Percentiles rank a stretch among this genome's conserved stretches.
phyloP scores from a whole-genome alignment of 1,140 invertebrate genomes.

The Caenorhabditis tropicalis region DNA sequence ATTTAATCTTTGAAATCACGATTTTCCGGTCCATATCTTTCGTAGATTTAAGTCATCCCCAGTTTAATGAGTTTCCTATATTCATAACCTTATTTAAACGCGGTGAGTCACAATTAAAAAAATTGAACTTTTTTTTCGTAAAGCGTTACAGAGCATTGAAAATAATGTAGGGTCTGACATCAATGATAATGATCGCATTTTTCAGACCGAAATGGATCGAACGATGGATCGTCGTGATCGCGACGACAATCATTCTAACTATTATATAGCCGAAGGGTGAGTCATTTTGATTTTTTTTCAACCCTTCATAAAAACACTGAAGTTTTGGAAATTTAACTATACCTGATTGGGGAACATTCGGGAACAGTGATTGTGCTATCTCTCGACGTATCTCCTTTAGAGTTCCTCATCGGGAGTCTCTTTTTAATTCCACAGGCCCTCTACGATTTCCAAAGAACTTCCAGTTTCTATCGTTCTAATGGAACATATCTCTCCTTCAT shows the following conservation, averaged over 20 bases:
- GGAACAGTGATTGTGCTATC: too few relatives aligned
- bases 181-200: neutral
- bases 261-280: constrained; percentile 29
- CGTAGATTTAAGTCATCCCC: neutral
- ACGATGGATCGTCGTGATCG: constrained; percentile 34
- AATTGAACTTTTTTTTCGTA: too few relatives aligned
- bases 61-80: neutral
- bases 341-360: too few relatives aligned
- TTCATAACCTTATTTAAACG: neutral
- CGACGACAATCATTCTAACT: constrained; percentile 29
- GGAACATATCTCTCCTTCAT: neutral
- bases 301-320: too few relatives aligned
- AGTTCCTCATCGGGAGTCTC: too few relatives aligned
- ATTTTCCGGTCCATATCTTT: neutral
- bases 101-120: too few relatives aligned
- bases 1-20: neutral
- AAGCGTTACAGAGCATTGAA: too few relatives aligned
- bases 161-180: neutral
- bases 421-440: too few relatives aligned
- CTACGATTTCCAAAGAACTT: too few relatives aligned
- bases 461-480: too few relatives aligned
- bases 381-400: too few relatives aligned
- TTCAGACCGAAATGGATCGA: constrained; percentile 41
- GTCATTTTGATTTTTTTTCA: neutral
- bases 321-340: too few relatives aligned